Evolutionary conservation across 30 jellyfish, hydroid and myxozoan species (phyloP).

Genomic region (Catostylus mosaicus): DNA sequence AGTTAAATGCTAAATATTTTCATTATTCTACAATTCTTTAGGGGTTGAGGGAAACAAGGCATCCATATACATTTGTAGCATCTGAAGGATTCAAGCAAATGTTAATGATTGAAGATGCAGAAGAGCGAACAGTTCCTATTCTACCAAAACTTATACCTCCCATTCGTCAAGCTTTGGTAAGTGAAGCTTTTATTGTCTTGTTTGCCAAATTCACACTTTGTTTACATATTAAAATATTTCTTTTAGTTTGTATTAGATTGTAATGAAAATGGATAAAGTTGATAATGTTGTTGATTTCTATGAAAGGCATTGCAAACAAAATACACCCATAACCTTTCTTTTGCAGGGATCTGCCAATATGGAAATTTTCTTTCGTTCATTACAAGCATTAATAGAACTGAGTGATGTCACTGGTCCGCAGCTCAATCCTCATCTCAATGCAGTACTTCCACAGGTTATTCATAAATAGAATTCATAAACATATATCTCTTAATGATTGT

Average conservation of each 20-base stretch:
- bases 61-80: slow-evolving; percentile 90
- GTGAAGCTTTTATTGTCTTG: slow-evolving; percentile 9
- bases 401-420: slow-evolving; percentile 83
- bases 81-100: slow-evolving; percentile 83
- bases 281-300: too few species aligned
- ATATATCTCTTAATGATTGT: too few species aligned
- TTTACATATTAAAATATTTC: too few species aligned
- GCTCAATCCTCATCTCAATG: slow-evolving; percentile 66
- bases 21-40: background rate
- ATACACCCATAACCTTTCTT: background rate
- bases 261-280: too few species aligned
- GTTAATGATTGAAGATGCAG: slow-evolving; percentile 86
- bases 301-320: background rate
- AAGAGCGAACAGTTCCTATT: slow-evolving; percentile 67
- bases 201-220: background rate
- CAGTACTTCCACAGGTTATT: slow-evolving; percentile 87
- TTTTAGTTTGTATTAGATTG: too few species aligned
- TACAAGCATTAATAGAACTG: slow-evolving; percentile 75
- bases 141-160: slow-evolving; percentile 78
- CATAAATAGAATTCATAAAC: too few species aligned
- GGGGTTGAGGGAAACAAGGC: slow-evolving; percentile 89
- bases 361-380: slow-evolving; percentile 46
- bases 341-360: slow-evolving; percentile 53
- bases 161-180: slow-evolving; percentile 77
- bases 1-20: too few species aligned